A percentile compares a stretch with the other conserved stretches of the same genome.
These are phyloP conservation scores for Melanchra persicariae DNA, from an alignment of 2,888 invertebrate species.

Conservation along the genomic window DNA sequence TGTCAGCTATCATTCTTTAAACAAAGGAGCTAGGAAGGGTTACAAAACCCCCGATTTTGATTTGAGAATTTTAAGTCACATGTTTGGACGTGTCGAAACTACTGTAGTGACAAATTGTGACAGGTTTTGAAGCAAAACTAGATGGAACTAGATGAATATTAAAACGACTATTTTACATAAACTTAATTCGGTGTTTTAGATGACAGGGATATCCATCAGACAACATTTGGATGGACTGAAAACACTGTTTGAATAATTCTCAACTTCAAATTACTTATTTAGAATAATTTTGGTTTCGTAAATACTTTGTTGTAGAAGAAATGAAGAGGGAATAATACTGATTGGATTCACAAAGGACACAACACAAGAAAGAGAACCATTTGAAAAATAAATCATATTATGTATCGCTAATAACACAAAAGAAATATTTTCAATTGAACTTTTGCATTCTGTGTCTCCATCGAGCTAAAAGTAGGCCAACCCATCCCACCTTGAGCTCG, in stretches of 20 bases:
- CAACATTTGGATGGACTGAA: too few species aligned
- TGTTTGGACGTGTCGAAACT: too few species aligned
- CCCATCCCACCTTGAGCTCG: constrained; percentile 2
- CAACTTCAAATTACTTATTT: too few species aligned
- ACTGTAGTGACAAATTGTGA: too few species aligned
- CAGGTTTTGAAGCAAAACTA: too few species aligned
- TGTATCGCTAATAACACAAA: background rate
- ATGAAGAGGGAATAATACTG: background rate
- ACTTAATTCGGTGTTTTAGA: too few species aligned
- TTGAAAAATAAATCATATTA: background rate
- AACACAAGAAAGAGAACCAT: background rate
- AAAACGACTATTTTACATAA: too few species aligned
- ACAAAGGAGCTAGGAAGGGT: background rate
- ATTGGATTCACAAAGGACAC: background rate
- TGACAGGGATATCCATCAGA: too few species aligned
- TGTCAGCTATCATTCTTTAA: background rate
- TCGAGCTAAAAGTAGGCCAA: constrained; percentile 26
- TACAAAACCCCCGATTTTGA: too few species aligned
- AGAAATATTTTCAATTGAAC: constrained; percentile 1
- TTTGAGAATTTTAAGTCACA: background rate
- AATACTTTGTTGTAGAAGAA: background rate
- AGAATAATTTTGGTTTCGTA: background rate
- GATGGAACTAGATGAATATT: too few species aligned
- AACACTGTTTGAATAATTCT: too few species aligned
- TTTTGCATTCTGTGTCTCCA: background rate